Evolutionary conservation across 1,140 invertebrate species (phyloP).

Genomic region (Drosophila bifasciata): DNA sequence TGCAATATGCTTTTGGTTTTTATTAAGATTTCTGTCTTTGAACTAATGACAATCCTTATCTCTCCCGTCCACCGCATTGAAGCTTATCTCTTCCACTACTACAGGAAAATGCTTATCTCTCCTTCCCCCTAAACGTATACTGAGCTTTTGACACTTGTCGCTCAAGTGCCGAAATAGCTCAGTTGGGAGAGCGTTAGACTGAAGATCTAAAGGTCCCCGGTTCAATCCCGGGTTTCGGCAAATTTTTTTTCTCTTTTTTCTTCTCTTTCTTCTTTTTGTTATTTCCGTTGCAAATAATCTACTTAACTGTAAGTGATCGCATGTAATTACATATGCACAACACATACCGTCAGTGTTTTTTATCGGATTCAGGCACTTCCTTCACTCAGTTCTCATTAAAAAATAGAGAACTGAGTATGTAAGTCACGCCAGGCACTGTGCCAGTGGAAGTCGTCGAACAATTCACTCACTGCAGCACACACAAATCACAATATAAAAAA

Average conservation of each 20-base stretch:
- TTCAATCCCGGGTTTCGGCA: conserved; percentile 90
- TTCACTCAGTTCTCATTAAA: conserved; percentile 68
- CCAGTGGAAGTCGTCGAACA: conserved; percentile 21
- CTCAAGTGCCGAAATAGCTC: conserved; percentile 85
- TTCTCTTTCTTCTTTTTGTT: neutral
- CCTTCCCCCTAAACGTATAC: neutral
- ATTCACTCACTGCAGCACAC: conserved; percentile 33
- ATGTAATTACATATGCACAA: conserved; percentile 49
- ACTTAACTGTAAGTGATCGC: neutral
- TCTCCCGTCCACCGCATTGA: too few relatives aligned
- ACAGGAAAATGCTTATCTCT: conserved; percentile 3
- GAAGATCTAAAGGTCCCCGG: conserved; percentile 92
- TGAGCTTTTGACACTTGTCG: neutral
- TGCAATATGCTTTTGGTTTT: too few relatives aligned
- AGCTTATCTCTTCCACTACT: neutral
- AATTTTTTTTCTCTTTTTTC: conserved; percentile 6
- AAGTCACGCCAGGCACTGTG: conserved; percentile 40
- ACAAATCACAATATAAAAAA: conserved; percentile 54
- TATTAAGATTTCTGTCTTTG: too few relatives aligned
- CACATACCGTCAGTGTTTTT: conserved; percentile 48
- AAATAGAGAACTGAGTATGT: conserved; percentile 23
- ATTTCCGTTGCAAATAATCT: too few relatives aligned
- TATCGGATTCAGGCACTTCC: conserved; percentile 42
- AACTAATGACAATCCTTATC: too few relatives aligned
- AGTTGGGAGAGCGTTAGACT: conserved; percentile 93